These are phyloP conservation scores for Halcyon malimbica DNA, from an alignment of 2,113 vertebrate species.

Conservation along the genomic window DNA sequence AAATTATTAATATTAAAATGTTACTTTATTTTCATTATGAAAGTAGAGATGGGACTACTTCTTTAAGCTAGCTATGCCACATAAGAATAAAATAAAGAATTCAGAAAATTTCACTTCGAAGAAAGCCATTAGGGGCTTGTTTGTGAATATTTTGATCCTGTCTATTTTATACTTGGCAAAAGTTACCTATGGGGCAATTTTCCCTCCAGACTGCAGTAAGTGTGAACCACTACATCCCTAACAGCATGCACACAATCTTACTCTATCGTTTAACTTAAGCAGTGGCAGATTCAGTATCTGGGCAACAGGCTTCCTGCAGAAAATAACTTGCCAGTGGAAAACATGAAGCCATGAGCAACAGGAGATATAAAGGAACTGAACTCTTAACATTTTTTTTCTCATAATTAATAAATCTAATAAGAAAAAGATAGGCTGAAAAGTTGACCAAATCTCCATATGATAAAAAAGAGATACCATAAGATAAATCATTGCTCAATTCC, in stretches of 20 bases:
- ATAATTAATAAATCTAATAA: not conserved
- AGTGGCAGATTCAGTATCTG: not conserved
- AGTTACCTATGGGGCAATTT: not conserved
- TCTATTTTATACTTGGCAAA: not conserved
- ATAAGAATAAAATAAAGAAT: conserved; percentile 33
- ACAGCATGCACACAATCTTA: not conserved
- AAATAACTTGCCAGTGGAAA: not conserved
- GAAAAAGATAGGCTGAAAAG: not conserved
- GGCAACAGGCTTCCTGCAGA: not conserved
- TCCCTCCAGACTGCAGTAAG: not conserved
- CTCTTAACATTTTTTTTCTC: not conserved
- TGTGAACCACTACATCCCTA: not conserved
- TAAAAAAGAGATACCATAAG: too few relatives aligned
- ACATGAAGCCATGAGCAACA: not conserved
- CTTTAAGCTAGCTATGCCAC: conserved; percentile 19
- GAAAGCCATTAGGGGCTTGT: conserved; percentile 6
- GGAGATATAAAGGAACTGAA: not conserved
- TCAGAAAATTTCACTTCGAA: conserved; percentile 52
- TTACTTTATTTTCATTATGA: conserved; percentile 61
- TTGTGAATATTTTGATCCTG: conserved; percentile 24
- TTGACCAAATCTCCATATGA: not conserved
- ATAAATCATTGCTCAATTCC: not conserved
- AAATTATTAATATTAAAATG: conserved; percentile 54
- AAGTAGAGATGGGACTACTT: not conserved
- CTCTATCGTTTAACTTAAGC: not conserved